Evolutionary conservation across 1,140 invertebrate genomes (phyloP).

Genomic region (Drosophila pandora): DNA sequence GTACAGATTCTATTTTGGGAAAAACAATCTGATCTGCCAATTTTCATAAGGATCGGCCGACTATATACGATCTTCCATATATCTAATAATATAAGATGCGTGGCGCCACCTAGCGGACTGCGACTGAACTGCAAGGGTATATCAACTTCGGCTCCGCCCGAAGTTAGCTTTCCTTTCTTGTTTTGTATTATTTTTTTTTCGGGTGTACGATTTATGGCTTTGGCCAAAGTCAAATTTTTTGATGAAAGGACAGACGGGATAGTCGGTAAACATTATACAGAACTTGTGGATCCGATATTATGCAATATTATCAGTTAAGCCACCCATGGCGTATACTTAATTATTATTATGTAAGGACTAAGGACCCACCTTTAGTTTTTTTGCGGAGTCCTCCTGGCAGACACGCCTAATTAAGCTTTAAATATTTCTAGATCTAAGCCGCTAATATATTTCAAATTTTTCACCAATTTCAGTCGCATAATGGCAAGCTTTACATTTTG

Average conservation of each 20-base stretch:
- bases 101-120: too few relatives aligned
- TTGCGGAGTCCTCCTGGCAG: not conserved
- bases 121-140: too few relatives aligned
- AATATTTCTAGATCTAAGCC: conserved; percentile 11
- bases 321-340: conserved; percentile 3
- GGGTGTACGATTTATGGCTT: conserved; percentile 24
- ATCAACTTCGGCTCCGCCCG: too few relatives aligned
- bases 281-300: conserved; percentile 36
- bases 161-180: too few relatives aligned
- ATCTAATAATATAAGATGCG: too few relatives aligned
- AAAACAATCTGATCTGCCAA: too few relatives aligned
- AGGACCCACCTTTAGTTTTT: conserved; percentile 23
- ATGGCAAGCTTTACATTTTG: conserved; percentile 16
- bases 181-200: conserved; percentile 12
- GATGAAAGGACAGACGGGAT: conserved; percentile 23
- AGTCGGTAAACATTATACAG: conserved; percentile 31
- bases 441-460: conserved; percentile 15
- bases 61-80: too few relatives aligned
- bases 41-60: too few relatives aligned
- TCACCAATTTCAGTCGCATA: conserved; percentile 2
- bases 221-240: conserved; percentile 40
- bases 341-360: conserved; percentile 24
- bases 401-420: conserved; percentile 33
- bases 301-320: conserved; percentile 26
- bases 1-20: too few relatives aligned